A percentile compares a stretch with the other conserved stretches of the same genome.
Evolutionary conservation across 2,113 vertebrate genomes (phyloP).

Genomic region (Psilopsiagon aymara): DNA sequence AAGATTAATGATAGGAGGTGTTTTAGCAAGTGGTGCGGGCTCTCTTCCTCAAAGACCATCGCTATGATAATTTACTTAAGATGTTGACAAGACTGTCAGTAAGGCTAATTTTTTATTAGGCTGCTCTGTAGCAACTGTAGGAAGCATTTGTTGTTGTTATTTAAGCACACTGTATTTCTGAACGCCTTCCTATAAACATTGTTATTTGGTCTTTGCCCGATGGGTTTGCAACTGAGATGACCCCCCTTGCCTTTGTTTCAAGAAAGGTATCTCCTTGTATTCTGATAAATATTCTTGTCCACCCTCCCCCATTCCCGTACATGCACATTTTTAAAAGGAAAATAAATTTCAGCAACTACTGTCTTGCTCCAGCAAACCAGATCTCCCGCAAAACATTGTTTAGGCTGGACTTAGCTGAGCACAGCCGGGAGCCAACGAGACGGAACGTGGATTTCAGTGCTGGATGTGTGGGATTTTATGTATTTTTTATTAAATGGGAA

Average conservation of each 20-base stretch:
- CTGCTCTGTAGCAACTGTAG: constrained; percentile 1
- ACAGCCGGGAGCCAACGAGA: not conserved
- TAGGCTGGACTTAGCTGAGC: not conserved
- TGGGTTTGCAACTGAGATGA: constrained; percentile 16
- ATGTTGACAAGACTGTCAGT: constrained; percentile 73
- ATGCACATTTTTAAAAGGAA: not conserved
- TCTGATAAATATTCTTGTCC: constrained; percentile 12
- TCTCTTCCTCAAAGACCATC: constrained; percentile 78
- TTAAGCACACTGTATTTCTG: constrained; percentile 10
- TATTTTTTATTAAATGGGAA: not conserved
- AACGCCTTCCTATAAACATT: constrained; percentile 33
- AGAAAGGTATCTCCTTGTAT: constrained; percentile 33
- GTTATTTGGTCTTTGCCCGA: constrained; percentile 33
- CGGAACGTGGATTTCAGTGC: not conserved
- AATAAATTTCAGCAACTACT: constrained; percentile 9
- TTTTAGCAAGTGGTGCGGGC: constrained; percentile 67
- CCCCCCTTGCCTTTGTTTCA: constrained; percentile 54
- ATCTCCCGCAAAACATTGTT: not conserved
- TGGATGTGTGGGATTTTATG: not conserved
- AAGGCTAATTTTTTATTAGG: constrained; percentile 72
- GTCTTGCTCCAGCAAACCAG: not conserved
- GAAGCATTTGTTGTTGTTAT: constrained; percentile 47
- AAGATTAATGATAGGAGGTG: constrained; percentile 87
- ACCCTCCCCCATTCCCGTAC: not conserved
- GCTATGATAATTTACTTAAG: constrained; percentile 74